phyloP scores from a whole-genome alignment of 2,113 vertebrate genomes.

The Spermophilus dauricus region DNA sequence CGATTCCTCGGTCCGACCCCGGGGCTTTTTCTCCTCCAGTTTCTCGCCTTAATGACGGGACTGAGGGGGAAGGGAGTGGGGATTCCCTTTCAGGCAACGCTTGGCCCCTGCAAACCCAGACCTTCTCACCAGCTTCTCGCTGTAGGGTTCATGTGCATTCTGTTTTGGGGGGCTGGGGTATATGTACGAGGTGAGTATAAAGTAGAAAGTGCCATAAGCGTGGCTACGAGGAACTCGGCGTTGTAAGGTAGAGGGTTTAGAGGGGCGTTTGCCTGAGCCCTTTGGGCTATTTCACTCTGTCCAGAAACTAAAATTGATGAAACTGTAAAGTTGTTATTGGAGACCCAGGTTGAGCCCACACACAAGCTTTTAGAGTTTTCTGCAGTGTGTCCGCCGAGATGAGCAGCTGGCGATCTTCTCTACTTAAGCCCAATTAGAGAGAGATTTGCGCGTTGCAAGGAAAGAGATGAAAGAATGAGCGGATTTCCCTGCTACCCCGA shows the following conservation, averaged over 20 bases:
- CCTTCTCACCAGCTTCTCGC: not conserved
- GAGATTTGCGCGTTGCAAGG: not conserved
- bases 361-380: constrained; percentile 69
- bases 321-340: constrained; percentile 70
- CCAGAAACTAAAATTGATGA: not conserved
- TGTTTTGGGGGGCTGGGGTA: not conserved
- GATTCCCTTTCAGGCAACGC: constrained; percentile 55
- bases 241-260: constrained; percentile 56
- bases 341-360: constrained; percentile 50
- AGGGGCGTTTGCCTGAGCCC: constrained; percentile 49
- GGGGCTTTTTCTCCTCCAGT: not conserved
- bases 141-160: not conserved
- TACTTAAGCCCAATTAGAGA: constrained; percentile 56
- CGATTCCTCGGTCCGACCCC: not conserved
- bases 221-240: constrained; percentile 61
- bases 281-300: not conserved
- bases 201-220: not conserved
- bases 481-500: not conserved
- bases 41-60: not conserved
- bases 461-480: not conserved
- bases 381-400: constrained; percentile 66
- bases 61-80: not conserved
- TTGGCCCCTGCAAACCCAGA: not conserved
- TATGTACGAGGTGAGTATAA: not conserved
- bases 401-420: constrained; percentile 60